Percentiles rank a stretch among this genome's conserved stretches.
Conservation (phyloP, 2,113 vertebrate genomes). For the Microcebus murinus region DNA sequence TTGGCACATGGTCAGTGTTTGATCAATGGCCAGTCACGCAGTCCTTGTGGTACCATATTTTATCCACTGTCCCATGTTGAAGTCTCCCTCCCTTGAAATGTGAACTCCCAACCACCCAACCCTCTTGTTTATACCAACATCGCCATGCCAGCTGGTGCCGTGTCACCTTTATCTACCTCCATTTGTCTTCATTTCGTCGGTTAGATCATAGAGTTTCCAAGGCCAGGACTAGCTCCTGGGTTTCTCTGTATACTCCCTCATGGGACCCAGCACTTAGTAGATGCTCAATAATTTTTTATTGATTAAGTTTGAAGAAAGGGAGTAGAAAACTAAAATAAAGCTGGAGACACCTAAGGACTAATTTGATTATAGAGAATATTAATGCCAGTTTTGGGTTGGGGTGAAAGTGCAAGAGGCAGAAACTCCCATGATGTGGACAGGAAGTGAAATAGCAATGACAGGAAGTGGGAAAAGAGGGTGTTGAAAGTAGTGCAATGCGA, state of each 20-base stretch:
- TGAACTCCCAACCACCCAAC: not conserved
- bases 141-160: not conserved
- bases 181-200: not conserved
- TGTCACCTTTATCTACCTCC: not conserved
- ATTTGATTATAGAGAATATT: not conserved
- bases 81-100: not conserved
- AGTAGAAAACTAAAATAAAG: not conserved
- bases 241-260: not conserved
- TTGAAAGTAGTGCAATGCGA: not conserved
- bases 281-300: not conserved
- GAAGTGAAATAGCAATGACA: conserved; percentile 10
- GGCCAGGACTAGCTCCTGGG: not conserved
- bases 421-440: not conserved
- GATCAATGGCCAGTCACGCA: not conserved
- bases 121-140: not conserved
- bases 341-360: not conserved
- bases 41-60: not conserved
- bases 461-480: not conserved
- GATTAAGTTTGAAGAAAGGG: not conserved
- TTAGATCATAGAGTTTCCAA: not conserved
- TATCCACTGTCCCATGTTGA: not conserved
- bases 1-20: not conserved
- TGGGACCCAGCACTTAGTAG: not conserved
- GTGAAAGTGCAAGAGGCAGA: not conserved
- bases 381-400: not conserved